Conservation (phyloP, 2,888 invertebrate species). For the Antitype chi region DNA sequence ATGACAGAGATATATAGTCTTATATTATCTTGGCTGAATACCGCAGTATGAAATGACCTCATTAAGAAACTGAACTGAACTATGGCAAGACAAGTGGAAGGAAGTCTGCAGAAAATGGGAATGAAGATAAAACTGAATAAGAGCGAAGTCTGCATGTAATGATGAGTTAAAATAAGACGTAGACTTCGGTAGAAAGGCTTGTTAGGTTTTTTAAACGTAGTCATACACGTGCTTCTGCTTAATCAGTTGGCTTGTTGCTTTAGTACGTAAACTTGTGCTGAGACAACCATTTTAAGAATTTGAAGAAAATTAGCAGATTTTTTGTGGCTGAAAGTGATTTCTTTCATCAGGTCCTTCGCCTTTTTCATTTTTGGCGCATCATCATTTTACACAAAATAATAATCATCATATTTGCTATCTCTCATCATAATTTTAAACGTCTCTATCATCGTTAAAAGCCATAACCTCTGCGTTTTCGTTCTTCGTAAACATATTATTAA, state of each 20-base stretch:
- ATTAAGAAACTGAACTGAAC: slow-evolving; percentile 25
- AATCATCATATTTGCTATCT: background rate
- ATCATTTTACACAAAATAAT: background rate
- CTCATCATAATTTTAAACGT: background rate
- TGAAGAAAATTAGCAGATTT: background rate
- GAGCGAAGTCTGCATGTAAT: background rate
- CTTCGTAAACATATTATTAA: background rate
- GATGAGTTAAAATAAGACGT: background rate
- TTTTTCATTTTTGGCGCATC: background rate
- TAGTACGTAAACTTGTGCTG: background rate
- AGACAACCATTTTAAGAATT: background rate
- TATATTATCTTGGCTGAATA: background rate
- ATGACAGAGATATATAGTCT: background rate
- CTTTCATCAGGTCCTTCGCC: background rate
- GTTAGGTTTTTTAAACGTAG: background rate
- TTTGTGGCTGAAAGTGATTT: background rate
- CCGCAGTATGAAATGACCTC: slow-evolving; percentile 21
- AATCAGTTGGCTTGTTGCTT: background rate
- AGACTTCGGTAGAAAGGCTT: background rate
- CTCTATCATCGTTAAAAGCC: background rate
- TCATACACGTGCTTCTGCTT: background rate
- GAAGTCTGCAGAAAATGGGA: slow-evolving; percentile 6
- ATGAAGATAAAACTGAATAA: background rate
- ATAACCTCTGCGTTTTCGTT: background rate
- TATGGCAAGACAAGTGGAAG: slow-evolving; percentile 12